phyloP scores from a whole-genome alignment of 2,888 invertebrate species.

The Carpatolechia fugitivella region DNA sequence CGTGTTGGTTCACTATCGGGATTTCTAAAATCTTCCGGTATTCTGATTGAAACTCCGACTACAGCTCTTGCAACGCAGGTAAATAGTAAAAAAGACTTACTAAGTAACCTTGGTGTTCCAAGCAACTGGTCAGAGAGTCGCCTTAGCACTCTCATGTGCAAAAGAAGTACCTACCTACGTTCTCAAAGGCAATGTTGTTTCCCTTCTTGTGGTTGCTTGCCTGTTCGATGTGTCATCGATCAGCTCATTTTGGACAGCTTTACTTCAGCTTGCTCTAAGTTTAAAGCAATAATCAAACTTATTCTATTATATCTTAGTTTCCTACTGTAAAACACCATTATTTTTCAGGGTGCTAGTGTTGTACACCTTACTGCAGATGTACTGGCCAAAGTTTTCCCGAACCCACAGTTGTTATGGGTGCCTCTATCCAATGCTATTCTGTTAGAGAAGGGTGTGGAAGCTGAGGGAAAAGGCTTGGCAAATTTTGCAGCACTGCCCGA shows the following conservation, averaged over 20 bases:
- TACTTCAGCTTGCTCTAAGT: no score
- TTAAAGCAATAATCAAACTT: no score
- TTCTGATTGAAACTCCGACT: slow-evolving; percentile 85
- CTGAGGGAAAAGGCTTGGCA: slow-evolving; percentile 82
- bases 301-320: no score
- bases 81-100: slow-evolving; percentile 21
- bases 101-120: background rate
- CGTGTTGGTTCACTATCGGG: slow-evolving; percentile 83
- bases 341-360: slow-evolving; percentile 85
- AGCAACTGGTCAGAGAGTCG: no score
- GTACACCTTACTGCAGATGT: slow-evolving; percentile 90
- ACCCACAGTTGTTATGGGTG: slow-evolving; percentile 83
- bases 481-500: slow-evolving; percentile 84
- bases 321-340: no score
- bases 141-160: no score
- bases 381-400: slow-evolving; percentile 80
- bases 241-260: no score
- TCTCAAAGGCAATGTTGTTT: no score
- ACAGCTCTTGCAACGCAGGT: slow-evolving; percentile 88
- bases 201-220: no score
- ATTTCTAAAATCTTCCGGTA: slow-evolving; percentile 76
- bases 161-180: no score
- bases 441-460: slow-evolving; percentile 81
- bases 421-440: slow-evolving; percentile 84
- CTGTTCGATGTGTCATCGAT: no score